Conservation (phyloP, 92 coral and sea anemone species). For the Meandrina meandrites region DNA sequence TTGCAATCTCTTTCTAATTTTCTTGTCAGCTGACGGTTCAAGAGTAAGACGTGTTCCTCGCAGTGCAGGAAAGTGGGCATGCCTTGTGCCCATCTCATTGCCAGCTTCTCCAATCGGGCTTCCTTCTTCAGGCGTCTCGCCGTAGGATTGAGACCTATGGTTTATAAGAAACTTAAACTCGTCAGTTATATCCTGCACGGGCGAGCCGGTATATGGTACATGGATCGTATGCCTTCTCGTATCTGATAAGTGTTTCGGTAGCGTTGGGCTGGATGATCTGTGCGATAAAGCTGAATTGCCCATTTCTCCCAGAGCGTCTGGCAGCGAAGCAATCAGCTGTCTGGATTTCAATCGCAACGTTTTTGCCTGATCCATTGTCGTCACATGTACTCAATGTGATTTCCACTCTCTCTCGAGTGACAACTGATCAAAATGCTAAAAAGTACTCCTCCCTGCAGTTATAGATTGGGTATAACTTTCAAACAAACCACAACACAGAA, state of each 20-base stretch:
- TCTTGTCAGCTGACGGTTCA: neutral
- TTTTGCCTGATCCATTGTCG: neutral
- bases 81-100: neutral
- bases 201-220: neutral
- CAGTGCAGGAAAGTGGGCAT: neutral
- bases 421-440: neutral
- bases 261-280: neutral
- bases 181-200: neutral
- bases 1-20: neutral
- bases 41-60: neutral
- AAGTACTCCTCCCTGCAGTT: neutral
- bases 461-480: neutral
- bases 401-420: neutral
- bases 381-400: neutral
- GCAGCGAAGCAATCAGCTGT: neutral
- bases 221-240: conserved; percentile 11
- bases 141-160: neutral
- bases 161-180: neutral
- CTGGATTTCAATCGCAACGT: neutral
- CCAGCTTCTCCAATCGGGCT: neutral
- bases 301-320: neutral
- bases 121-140: neutral
- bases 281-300: neutral
- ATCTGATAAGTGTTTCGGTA: neutral
- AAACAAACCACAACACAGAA: neutral